Percentiles rank a stretch among this genome's conserved stretches.
Evolutionary conservation across 2,797 vertebrate genomes (phyloP).

Genomic region (Chiroxiphia lanceolata): DNA sequence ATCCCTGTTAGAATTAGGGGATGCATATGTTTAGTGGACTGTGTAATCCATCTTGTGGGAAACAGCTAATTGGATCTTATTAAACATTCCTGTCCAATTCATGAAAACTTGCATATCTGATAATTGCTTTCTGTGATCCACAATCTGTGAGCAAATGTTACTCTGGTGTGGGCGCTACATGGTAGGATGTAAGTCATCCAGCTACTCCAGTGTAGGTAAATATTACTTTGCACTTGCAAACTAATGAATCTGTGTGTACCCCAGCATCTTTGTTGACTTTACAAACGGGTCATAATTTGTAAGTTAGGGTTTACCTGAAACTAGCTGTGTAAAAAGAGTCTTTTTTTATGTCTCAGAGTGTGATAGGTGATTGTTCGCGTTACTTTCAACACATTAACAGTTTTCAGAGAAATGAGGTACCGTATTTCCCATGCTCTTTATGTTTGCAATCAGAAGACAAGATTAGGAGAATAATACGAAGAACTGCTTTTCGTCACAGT

Average conservation of each 20-base stretch:
- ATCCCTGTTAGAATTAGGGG: background rate
- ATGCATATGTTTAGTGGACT: background rate
- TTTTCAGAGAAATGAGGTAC: background rate
- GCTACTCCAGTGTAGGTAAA: background rate
- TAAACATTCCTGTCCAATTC: background rate
- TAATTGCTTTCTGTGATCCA: background rate
- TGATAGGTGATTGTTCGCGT: background rate
- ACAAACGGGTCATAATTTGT: background rate
- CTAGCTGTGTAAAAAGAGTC: background rate
- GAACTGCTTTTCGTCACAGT: constrained; percentile 35
- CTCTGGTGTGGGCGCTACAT: background rate
- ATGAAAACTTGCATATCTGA: background rate
- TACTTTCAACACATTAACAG: background rate
- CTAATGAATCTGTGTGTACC: background rate
- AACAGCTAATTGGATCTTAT: background rate
- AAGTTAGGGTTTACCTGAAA: background rate
- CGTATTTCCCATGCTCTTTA: background rate
- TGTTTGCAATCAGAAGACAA: constrained; percentile 5
- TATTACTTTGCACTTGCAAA: background rate
- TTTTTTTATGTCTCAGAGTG: background rate
- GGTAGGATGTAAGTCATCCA: background rate
- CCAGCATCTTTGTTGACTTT: background rate
- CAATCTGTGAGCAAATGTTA: background rate
- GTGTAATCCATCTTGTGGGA: background rate
- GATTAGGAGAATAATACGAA: constrained; percentile 27